phyloP scores from a whole-genome alignment of 2,888 invertebrate species.

The Kuschelorhynchus macadamiae region DNA sequence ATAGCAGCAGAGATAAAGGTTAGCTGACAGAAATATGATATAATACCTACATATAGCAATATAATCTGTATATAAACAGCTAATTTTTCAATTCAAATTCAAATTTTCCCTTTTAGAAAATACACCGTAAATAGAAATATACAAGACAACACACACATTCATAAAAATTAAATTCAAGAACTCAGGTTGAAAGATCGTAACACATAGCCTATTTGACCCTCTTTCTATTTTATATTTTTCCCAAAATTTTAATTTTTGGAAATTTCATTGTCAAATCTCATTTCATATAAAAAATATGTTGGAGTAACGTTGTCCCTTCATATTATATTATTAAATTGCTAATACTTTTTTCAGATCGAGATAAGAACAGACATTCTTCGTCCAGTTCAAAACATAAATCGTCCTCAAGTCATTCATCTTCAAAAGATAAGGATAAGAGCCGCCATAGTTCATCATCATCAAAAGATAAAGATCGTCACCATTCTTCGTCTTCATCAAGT shows the following conservation, averaged over 20 bases:
- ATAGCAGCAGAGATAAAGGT: conserved; percentile 52
- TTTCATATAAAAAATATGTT: background rate
- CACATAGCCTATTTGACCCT: too few species aligned
- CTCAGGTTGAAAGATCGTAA: too few species aligned
- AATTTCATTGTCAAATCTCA: background rate
- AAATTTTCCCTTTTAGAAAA: too few species aligned
- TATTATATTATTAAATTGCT: background rate
- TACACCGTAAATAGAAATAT: too few species aligned
- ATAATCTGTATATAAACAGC: too few species aligned
- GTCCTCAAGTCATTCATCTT: conserved; percentile 57
- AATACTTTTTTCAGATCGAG: conserved; percentile 40
- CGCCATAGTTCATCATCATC: conserved; percentile 63
- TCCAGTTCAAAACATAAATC: conserved; percentile 41
- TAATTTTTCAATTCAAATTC: too few species aligned
- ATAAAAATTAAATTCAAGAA: too few species aligned
- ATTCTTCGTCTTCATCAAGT: conserved; percentile 53
- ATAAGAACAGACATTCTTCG: conserved; percentile 49
- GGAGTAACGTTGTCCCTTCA: background rate
- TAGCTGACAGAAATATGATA: too few species aligned
- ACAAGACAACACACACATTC: too few species aligned
- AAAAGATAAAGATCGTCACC: conserved; percentile 63
- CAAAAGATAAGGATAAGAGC: conserved; percentile 40
- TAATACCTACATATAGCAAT: too few species aligned
- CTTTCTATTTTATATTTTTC: too few species aligned
- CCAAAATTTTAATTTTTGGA: too few species aligned